These are phyloP conservation scores for Aleiodes testaceus DNA, from an alignment of 2,888 invertebrate species.

Conservation along the genomic window DNA sequence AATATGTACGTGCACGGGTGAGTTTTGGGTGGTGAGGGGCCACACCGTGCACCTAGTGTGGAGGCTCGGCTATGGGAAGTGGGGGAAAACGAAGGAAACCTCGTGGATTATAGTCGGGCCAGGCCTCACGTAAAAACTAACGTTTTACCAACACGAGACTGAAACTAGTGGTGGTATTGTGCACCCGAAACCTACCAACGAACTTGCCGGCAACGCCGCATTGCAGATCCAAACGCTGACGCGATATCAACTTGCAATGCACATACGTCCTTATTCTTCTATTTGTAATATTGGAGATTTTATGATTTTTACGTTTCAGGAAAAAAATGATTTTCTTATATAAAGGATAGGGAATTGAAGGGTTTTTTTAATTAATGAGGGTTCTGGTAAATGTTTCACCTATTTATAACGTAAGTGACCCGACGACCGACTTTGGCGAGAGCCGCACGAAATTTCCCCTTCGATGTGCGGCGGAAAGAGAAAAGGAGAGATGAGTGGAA, in stretches of 20 bases:
- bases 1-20: not conserved
- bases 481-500: not conserved
- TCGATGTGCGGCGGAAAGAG: not conserved
- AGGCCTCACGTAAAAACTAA: conserved; percentile 43
- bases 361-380: not conserved
- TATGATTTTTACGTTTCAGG: no score
- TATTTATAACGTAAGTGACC: conserved; percentile 35
- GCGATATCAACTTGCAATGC: conserved; percentile 47
- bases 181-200: conserved; percentile 58
- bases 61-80: conserved; percentile 21
- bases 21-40: conserved; percentile 12
- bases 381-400: not conserved
- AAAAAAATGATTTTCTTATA: no score
- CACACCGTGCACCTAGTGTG: conserved; percentile 1
- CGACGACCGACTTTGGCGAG: conserved; percentile 36
- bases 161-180: conserved; percentile 48
- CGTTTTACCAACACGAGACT: conserved; percentile 5
- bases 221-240: conserved; percentile 71
- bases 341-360: not conserved
- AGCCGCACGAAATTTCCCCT: conserved; percentile 29
- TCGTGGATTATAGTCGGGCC: conserved; percentile 45
- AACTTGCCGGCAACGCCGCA: conserved; percentile 70
- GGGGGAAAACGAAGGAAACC: conserved; percentile 21
- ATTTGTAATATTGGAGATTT: not conserved
- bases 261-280: no score